A percentile compares a stretch with the other conserved stretches of the same genome.
phyloP scores from a whole-genome alignment of 1,140 invertebrate species.

The Drosophila tropicalis region DNA sequence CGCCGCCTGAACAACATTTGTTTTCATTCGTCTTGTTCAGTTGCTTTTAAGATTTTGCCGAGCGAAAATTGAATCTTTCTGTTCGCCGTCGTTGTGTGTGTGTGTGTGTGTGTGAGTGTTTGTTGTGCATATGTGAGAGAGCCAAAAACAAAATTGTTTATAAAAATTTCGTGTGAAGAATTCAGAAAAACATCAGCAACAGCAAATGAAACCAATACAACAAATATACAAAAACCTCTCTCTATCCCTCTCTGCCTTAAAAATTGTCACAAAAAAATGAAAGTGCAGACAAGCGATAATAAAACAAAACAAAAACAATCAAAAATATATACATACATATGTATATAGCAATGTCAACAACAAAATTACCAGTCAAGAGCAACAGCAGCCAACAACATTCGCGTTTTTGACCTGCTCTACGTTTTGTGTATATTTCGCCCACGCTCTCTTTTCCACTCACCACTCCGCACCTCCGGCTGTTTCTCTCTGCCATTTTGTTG shows the following conservation, averaged over 20 bases:
- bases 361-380: constrained; percentile 26
- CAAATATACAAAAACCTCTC: constrained; percentile 31
- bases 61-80: constrained; percentile 72
- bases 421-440: constrained; percentile 43
- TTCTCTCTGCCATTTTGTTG: constrained; percentile 16
- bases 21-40: constrained; percentile 72
- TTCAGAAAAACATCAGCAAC: constrained; percentile 49
- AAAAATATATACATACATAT: too few species aligned
- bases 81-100: constrained; percentile 52
- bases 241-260: background rate
- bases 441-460: constrained; percentile 40
- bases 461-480: constrained; percentile 12
- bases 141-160: constrained; percentile 24
- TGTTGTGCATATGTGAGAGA: constrained; percentile 10
- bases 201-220: constrained; percentile 41
- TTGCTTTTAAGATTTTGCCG: constrained; percentile 82
- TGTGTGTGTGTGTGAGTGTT: constrained; percentile 31
- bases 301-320: constrained; percentile 21
- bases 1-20: constrained; percentile 64
- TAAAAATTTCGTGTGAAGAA: constrained; percentile 45
- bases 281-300: constrained; percentile 57
- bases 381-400: constrained; percentile 28
- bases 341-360: constrained; percentile 66
- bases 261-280: constrained; percentile 41
- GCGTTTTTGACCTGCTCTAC: constrained; percentile 68